Evolutionary conservation across 2,888 invertebrate genomes (phyloP).

Genomic region (Teinopalpus imperialis): DNA sequence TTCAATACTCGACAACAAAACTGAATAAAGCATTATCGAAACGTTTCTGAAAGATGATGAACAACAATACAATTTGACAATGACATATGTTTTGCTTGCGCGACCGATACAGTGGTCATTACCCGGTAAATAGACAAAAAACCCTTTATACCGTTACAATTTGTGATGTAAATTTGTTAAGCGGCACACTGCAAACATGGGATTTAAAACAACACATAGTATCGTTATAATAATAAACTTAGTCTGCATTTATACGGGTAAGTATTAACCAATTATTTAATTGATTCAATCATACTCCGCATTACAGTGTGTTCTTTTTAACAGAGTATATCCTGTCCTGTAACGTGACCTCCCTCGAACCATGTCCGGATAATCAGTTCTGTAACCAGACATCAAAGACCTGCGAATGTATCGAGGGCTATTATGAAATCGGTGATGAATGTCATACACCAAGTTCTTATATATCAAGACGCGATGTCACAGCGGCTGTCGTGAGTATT

Average conservation of each 20-base stretch:
- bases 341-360: conserved; percentile 49
- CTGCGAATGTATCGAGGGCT: conserved; percentile 58
- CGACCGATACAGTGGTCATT: conserved; percentile 39
- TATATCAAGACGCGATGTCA: conserved; percentile 43
- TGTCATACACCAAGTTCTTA: conserved; percentile 42
- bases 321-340: conserved; percentile 77
- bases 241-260: conserved; percentile 61
- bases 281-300: conserved; percentile 73
- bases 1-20: too few species aligned
- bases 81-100: conserved; percentile 57
- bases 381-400: conserved; percentile 49
- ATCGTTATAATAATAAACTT: conserved; percentile 58
- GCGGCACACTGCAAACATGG: conserved; percentile 45
- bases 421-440: conserved; percentile 45
- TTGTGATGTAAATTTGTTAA: conserved; percentile 62
- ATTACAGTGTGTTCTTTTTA: conserved; percentile 70
- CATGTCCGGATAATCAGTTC: conserved; percentile 53
- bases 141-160: conserved; percentile 32
- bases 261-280: conserved; percentile 77
- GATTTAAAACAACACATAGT: conserved; percentile 50
- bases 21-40: conserved; percentile 5
- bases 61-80: conserved; percentile 29
- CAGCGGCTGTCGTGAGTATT: conserved; percentile 58
- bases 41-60: conserved; percentile 16
- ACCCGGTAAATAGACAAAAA: conserved; percentile 44